These are phyloP conservation scores for Hippopotamyrus pictus DNA, from an alignment of 2,797 vertebrate genomes.

Conservation along the genomic window DNA sequence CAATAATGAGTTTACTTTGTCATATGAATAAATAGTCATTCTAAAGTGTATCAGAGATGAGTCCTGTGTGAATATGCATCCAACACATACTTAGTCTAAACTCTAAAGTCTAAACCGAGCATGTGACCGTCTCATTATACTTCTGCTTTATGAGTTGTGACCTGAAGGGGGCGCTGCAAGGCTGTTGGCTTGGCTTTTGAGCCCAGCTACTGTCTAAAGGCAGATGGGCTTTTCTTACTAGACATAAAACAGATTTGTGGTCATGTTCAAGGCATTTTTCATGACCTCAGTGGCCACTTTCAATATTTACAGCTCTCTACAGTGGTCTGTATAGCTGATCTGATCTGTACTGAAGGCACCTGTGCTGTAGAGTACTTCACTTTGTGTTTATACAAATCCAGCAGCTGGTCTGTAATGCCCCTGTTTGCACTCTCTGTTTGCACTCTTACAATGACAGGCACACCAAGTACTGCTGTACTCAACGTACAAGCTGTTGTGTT, in stretches of 20 bases:
- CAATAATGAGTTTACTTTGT: neutral
- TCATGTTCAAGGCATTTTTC: neutral
- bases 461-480: neutral
- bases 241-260: neutral
- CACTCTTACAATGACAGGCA: neutral
- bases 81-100: neutral
- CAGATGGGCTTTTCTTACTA: neutral
- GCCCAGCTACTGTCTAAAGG: neutral
- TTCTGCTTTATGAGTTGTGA: neutral
- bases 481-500: neutral
- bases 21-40: neutral
- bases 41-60: neutral
- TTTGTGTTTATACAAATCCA: neutral
- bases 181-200: neutral
- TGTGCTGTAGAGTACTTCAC: neutral
- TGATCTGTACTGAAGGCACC: neutral
- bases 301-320: neutral
- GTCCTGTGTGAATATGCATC: neutral
- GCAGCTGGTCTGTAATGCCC: neutral
- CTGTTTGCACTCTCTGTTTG: neutral
- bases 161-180: neutral
- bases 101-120: neutral
- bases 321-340: neutral
- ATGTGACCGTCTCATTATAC: neutral
- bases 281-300: neutral